Evolutionary conservation across 2,888 invertebrate species (phyloP), one percentile per base, ranked within the genome.

Genomic region (Drosophila mulleri): DNA sequence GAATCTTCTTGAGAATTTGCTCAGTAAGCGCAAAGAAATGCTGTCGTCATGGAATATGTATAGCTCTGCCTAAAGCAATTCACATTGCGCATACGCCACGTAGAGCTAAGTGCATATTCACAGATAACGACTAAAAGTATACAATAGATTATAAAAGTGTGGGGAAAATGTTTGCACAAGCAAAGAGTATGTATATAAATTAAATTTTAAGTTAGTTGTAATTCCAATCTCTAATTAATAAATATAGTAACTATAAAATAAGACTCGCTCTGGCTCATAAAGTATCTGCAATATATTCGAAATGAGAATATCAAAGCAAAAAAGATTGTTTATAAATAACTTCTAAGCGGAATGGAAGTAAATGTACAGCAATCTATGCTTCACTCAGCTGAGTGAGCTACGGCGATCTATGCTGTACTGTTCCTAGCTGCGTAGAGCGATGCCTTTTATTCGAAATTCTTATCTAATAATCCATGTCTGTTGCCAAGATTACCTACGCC

Each of bases 61-160:
- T 68, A 66, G 52, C 5, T n/a, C n/a, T 26, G 2, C 26, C 32
- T 65, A 56, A 52, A 53, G 37, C 53, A 2, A 14, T 2, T n/a
- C 2, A 23, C 42, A 80, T 77, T 74, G 59, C 83, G 50, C 78
- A 82, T 87, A 71, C 84, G 84, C 54, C 59, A 8, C n/a, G 76
- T 64, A 16, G 35, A 6, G 7, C 23, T 7, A 11, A 11, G 16
- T n/a, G 29, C 7, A 16, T 20, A 35, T 52, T 52, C 14, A 52
- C 20, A 14, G 20, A 35, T 18, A n/a, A 26, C 66, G 53, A 8
- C 79, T 12, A 47, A 80, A 86, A 80, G 75, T 86, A 81, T 71
- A 70, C 75, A 50, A 66, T 23, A 14, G 3, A 29, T 35, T 20
- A 9, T 50, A 5, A 14, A 23, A 8, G 1, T 29, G 8, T 8